Percentiles rank a stretch among this genome's conserved stretches.
phyloP scores from a whole-genome alignment of 2,797 vertebrate genomes.

The Prunella strophiata region DNA sequence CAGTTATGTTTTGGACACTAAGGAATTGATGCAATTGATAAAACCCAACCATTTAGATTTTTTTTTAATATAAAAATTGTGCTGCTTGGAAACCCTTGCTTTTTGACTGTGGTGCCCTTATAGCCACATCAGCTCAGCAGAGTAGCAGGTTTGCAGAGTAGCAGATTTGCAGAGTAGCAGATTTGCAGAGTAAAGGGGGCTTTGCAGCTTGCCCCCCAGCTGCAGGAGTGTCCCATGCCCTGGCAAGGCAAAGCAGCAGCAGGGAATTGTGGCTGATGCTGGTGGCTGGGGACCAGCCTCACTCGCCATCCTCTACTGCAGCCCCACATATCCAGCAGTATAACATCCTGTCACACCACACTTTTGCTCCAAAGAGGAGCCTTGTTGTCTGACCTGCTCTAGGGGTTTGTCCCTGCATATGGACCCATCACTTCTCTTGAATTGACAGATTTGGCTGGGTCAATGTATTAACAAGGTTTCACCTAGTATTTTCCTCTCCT shows the following conservation, averaged over 20 bases:
- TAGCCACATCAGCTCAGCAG: neutral
- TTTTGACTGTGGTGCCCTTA: neutral
- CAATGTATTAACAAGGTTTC: neutral
- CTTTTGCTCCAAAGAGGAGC: neutral
- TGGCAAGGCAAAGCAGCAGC: rapidly evolving
- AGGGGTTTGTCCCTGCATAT: neutral
- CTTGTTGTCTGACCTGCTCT: neutral
- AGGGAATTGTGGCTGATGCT: neutral
- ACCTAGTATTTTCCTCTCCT: neutral
- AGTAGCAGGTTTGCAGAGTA: neutral
- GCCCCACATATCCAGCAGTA: rapidly evolving
- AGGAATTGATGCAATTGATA: neutral
- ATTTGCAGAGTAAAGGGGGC: neutral
- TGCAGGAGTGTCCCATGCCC: neutral
- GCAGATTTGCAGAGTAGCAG: neutral
- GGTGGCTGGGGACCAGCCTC: rapidly evolving
- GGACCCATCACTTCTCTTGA: neutral
- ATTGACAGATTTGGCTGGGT: neutral
- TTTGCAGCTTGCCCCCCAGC: neutral
- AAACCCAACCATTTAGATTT: neutral
- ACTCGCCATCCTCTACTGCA: rapidly evolving
- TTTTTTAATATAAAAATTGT: neutral
- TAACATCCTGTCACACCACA: neutral
- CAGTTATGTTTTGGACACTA: neutral
- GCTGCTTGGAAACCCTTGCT: neutral